Conservation (phyloP, 2,888 invertebrate genomes). For the Seladonia tumulorum region DNA sequence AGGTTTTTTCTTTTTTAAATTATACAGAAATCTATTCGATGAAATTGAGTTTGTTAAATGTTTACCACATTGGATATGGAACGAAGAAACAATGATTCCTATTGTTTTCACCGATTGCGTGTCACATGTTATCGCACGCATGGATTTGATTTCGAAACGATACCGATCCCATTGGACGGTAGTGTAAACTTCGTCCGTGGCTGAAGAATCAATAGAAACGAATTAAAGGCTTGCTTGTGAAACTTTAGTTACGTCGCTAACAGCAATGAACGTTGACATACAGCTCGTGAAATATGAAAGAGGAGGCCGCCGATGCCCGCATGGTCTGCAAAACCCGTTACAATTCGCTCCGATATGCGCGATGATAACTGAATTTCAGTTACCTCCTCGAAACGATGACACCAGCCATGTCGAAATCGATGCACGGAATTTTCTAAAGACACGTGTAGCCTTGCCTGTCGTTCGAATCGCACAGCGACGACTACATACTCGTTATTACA, state of each 20-base stretch:
- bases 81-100: no score
- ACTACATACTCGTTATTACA: background rate
- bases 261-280: constrained; percentile 28
- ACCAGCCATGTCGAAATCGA: constrained; percentile 9
- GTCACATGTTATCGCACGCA: no score
- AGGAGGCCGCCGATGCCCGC: background rate
- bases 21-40: background rate
- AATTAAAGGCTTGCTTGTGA: background rate
- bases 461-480: background rate
- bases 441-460: constrained; percentile 18
- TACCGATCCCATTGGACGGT: background rate
- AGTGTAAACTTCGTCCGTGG: no score
- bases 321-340: background rate
- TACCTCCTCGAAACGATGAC: constrained; percentile 13
- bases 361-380: constrained; percentile 31
- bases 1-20: background rate
- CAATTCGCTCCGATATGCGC: background rate
- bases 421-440: constrained; percentile 14
- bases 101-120: no score
- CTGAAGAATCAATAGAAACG: background rate
- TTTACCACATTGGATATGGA: background rate
- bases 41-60: background rate
- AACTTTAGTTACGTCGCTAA: background rate
- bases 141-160: background rate
- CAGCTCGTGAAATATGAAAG: constrained; percentile 42